A percentile compares a stretch with the other conserved stretches of the same genome.
These are phyloP conservation scores for Empidonax traillii DNA, from an alignment of 2,113 vertebrate species.

Conservation along the genomic window DNA sequence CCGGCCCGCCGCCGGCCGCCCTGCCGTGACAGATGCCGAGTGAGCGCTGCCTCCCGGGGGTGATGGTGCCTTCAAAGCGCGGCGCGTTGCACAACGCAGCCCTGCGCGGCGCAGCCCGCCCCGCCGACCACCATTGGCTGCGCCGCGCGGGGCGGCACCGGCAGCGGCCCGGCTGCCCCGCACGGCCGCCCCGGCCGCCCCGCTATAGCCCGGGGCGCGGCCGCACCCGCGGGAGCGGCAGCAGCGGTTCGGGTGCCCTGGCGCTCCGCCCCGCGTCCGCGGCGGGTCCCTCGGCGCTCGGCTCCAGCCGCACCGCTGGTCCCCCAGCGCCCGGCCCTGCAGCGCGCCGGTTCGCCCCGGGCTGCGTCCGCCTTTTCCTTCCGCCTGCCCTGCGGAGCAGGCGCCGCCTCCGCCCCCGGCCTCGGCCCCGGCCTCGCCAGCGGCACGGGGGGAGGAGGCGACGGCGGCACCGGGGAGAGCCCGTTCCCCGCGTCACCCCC, in stretches of 20 bases:
- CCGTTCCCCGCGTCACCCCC: background rate
- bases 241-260: background rate
- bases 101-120: constrained; percentile 17
- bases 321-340: background rate
- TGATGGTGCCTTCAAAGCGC: constrained; percentile 17
- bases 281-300: background rate
- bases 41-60: background rate
- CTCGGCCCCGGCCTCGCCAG: background rate
- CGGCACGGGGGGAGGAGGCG: background rate
- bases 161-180: background rate
- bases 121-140: constrained; percentile 44
- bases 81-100: constrained; percentile 32
- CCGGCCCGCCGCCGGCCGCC: background rate
- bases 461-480: background rate
- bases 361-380: background rate
- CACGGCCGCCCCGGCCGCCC: background rate
- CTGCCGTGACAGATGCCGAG: background rate
- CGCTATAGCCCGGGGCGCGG: background rate
- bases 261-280: background rate
- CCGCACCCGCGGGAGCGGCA: background rate
- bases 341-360: background rate
- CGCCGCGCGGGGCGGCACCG: background rate
- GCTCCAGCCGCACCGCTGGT: background rate
- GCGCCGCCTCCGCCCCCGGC: background rate
- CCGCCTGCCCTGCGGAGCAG: background rate